phyloP scores from a whole-genome alignment of 2,797 vertebrate species.

The Chaetophractus vellerosus region DNA sequence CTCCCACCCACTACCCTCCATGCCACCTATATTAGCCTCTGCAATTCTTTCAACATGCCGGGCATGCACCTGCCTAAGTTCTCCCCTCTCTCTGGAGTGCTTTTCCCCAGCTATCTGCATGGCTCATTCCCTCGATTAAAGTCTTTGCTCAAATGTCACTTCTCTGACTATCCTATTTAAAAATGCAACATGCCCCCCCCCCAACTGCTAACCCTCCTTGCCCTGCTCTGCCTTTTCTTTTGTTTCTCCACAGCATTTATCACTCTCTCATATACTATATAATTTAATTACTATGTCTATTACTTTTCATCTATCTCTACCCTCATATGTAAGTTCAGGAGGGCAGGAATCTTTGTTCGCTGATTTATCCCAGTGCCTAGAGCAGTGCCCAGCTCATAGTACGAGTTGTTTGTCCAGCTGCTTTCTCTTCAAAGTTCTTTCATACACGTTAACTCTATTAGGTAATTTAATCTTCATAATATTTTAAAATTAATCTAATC shows the following conservation, averaged over 20 bases:
- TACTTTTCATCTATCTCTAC: conserved; percentile 11
- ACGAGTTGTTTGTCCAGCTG: not conserved
- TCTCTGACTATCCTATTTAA: not conserved
- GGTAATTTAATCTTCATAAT: conserved; percentile 15
- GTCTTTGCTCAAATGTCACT: not conserved
- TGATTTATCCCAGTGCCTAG: not conserved
- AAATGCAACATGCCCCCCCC: not conserved
- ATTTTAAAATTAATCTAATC: conserved; percentile 6
- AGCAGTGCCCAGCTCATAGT: not conserved
- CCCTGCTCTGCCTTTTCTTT: not conserved
- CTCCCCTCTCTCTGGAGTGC: not conserved
- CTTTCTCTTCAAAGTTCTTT: conserved; percentile 42
- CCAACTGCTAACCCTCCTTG: not conserved
- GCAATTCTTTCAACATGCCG: not conserved
- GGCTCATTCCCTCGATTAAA: not conserved
- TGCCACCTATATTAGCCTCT: not conserved
- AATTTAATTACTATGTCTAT: not conserved
- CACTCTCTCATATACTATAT: not conserved
- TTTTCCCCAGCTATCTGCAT: not conserved
- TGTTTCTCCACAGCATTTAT: not conserved
- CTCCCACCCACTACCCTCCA: not conserved
- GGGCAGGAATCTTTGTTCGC: not conserved
- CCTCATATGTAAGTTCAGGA: not conserved
- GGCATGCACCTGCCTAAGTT: not conserved
- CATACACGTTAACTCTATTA: not conserved